Evolutionary conservation across 35 echinoderm and acorn worm species (phyloP).

Genomic region (Stichopus chloronotus): DNA sequence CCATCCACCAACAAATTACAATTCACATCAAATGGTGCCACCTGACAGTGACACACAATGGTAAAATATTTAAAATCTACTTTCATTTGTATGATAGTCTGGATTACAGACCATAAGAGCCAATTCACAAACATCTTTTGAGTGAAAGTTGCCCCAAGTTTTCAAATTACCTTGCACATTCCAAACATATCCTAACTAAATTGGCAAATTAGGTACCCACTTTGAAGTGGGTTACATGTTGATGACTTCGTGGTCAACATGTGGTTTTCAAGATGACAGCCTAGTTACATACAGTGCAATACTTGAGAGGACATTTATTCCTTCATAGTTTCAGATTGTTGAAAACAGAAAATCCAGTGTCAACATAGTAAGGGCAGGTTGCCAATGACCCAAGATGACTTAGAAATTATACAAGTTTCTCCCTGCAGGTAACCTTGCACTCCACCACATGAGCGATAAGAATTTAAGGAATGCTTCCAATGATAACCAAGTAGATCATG

Average conservation of each 20-base stretch:
- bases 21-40: too few species aligned
- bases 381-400: not conserved
- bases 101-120: too few species aligned
- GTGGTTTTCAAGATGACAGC: not conserved
- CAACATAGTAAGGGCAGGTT: not conserved
- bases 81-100: too few species aligned
- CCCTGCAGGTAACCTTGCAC: conserved; percentile 43
- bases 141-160: too few species aligned
- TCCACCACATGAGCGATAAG: conserved; percentile 21
- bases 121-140: too few species aligned
- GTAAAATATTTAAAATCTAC: too few species aligned
- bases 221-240: not conserved
- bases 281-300: too few species aligned
- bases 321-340: not conserved
- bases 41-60: too few species aligned
- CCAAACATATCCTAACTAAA: not conserved
- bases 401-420: not conserved
- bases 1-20: too few species aligned
- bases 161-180: not conserved
- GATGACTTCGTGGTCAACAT: not conserved
- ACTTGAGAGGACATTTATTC: too few species aligned
- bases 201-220: not conserved
- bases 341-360: not conserved
- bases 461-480: conserved; percentile 13
- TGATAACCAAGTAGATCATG: not conserved